Conservation (phyloP, 30 jellyfish, hydroid and myxozoan species). For the Turritopsis dohrnii region DNA sequence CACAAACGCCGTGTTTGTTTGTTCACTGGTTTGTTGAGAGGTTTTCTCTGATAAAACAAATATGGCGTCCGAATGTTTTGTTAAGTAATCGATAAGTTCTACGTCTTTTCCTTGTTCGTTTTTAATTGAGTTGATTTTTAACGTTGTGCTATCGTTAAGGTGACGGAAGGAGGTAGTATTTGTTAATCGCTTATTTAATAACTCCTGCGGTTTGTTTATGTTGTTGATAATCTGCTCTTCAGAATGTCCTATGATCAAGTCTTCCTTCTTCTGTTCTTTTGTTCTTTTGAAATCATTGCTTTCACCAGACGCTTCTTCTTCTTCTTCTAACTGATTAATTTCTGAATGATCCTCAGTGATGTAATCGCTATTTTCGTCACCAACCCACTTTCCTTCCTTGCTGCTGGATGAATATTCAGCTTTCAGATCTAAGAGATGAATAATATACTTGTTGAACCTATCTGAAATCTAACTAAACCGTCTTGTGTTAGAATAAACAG, state of each 20-base stretch:
- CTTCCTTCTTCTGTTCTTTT: not conserved
- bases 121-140: not conserved
- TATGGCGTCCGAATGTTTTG: not conserved
- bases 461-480: not conserved
- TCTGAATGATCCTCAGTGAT: not conserved
- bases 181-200: not conserved
- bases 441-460: not conserved
- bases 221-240: not conserved
- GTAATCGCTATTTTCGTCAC: not conserved
- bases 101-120: not conserved
- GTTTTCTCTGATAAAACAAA: not conserved
- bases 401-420: not conserved
- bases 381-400: not conserved
- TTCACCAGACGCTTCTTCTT: too few relatives aligned
- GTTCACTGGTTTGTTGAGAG: too few relatives aligned
- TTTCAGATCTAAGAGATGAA: not conserved
- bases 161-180: not conserved
- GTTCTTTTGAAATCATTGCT: too few relatives aligned
- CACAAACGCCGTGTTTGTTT: not conserved
- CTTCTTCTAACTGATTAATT: too few relatives aligned
- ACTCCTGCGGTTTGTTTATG: not conserved
- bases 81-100: constrained; percentile 3
- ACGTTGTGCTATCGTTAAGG: not conserved
- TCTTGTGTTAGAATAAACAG: not conserved
- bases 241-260: not conserved